Base-by-base conservation (phyloP, 2,113 vertebrate species). In the cat (Felis catus) region DNA sequence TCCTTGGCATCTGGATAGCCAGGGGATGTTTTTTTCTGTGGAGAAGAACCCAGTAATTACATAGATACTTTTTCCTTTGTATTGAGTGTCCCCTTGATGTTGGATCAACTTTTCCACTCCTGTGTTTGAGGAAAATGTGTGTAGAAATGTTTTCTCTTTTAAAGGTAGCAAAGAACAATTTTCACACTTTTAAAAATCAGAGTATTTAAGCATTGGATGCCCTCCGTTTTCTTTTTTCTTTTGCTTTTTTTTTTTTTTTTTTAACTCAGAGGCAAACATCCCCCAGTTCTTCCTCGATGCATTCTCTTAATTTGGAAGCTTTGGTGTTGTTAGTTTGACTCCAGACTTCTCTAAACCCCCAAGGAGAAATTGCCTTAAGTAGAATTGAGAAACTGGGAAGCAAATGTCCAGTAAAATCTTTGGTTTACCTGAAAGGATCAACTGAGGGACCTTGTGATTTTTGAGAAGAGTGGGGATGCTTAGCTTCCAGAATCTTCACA, bases 91-190 rank as follows among this genome's bases (percentile, higher is more conserved):
- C 19, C 36, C 13, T 89, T 93, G 66, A 51, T 2, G 7, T 16
- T 85, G 65, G 33, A 63, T 65, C 45, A 82, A 33, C 92, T 18
- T 68, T 95, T 58, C 13, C 5, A 18, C 48, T 65, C 21, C 85
- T 92, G 27, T 94, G 66, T 93, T 95, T 85, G 65, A 95, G 33
- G 25, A 68, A 94, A 84, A 82, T 61, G 33, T 94, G 11, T 25
- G 3, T 93, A 39, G 91, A 81, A 74, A 70, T 51, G 7, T 31
- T 95, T 88, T 27, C 58, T 48, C 84, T 25, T 92, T 90, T 84
- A 95, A 82, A 79, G 48, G 16, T 12, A 63, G 29, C 53, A 93
- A 94, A 82, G 6, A 89, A 41, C 48, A 8, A 95, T 89, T 95
- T 90, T 18, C 39, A 39, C 73, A 41, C 51, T 91, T 97, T 8